A percentile compares a stretch with the other conserved stretches of the same genome.
Evolutionary conservation across 2,797 vertebrate species (phyloP).

Genomic region (Phrynocephalus guinanensis): DNA sequence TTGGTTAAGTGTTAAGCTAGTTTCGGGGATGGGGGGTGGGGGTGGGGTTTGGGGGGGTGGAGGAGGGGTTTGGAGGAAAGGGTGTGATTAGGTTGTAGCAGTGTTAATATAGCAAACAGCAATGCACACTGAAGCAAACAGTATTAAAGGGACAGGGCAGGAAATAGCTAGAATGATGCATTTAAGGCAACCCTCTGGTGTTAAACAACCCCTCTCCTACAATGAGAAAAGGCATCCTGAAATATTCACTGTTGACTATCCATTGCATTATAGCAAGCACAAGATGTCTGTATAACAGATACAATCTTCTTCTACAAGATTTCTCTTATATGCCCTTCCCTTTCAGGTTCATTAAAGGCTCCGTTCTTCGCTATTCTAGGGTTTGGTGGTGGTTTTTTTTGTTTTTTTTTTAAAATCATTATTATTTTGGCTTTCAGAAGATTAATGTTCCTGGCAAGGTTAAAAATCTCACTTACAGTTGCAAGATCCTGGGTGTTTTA

Average conservation of each 20-base stretch:
- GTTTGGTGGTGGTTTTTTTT: slow-evolving; percentile 31
- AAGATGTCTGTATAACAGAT: slow-evolving; percentile 59
- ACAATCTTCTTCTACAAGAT: slow-evolving; percentile 40
- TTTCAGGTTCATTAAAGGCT: slow-evolving; percentile 60
- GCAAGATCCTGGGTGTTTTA: slow-evolving; percentile 98
- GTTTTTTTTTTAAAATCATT: background rate
- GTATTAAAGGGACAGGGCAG: slow-evolving; percentile 50
- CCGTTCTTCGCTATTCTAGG: slow-evolving; percentile 72
- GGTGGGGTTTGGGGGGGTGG: slow-evolving; percentile 13
- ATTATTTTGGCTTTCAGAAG: slow-evolving; percentile 76
- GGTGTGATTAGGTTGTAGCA: slow-evolving; percentile 73
- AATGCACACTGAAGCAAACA: slow-evolving; percentile 76
- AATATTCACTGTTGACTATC: slow-evolving; percentile 53
- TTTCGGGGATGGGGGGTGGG: slow-evolving; percentile 10
- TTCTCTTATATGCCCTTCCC: slow-evolving; percentile 61
- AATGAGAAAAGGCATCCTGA: slow-evolving; percentile 57
- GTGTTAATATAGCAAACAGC: slow-evolving; percentile 80
- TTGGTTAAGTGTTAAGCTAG: slow-evolving; percentile 69
- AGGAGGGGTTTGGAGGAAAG: slow-evolving; percentile 41
- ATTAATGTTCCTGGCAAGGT: slow-evolving; percentile 82
- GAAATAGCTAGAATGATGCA: slow-evolving; percentile 64
- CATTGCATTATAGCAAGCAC: slow-evolving; percentile 66
- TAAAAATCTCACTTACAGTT: slow-evolving; percentile 96
- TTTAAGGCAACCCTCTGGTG: slow-evolving; percentile 62
- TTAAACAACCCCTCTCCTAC: slow-evolving; percentile 66